Evolutionary conservation across 2,797 vertebrate genomes (phyloP).

Genomic region (Betta splendens): DNA sequence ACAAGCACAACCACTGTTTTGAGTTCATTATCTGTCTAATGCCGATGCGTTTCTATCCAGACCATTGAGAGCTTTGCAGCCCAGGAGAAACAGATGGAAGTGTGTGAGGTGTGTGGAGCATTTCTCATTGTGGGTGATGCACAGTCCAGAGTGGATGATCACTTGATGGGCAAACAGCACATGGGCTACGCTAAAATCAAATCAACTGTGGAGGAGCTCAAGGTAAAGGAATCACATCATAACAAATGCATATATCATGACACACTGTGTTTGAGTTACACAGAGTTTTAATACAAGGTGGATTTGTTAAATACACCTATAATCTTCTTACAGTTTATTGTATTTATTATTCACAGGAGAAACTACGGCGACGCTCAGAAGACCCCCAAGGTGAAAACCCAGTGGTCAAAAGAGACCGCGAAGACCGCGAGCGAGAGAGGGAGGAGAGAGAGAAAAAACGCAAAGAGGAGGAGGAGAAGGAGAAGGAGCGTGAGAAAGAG

Average conservation of each 20-base stretch:
- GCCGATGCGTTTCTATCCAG: slow-evolving; percentile 64
- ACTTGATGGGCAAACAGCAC: slow-evolving; percentile 99
- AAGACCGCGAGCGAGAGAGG: slow-evolving; percentile 79
- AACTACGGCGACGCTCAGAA: slow-evolving; percentile 84
- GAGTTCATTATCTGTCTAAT: neutral
- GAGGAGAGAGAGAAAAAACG: slow-evolving; percentile 83
- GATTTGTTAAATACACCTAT: neutral
- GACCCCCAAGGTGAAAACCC: slow-evolving; percentile 90
- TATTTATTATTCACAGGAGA: slow-evolving; percentile 72
- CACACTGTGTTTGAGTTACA: neutral
- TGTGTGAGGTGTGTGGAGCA: slow-evolving; percentile 98
- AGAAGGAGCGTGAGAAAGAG: slow-evolving; percentile 84
- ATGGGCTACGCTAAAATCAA: slow-evolving; percentile 99
- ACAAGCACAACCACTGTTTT: neutral
- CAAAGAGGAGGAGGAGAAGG: slow-evolving; percentile 80
- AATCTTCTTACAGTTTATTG: neutral
- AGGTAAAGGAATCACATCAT: slow-evolving; percentile 76
- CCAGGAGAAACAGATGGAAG: slow-evolving; percentile 99
- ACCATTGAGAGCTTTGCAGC: slow-evolving; percentile 99
- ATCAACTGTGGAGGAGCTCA: slow-evolving; percentile 98
- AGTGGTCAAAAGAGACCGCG: slow-evolving; percentile 85
- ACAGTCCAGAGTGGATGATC: slow-evolving; percentile 97
- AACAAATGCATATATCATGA: neutral
- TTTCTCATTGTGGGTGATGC: slow-evolving; percentile 98
- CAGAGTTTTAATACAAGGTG: neutral